phyloP scores from a whole-genome alignment of 2,797 vertebrate species.

The Diceros bicornis region DNA sequence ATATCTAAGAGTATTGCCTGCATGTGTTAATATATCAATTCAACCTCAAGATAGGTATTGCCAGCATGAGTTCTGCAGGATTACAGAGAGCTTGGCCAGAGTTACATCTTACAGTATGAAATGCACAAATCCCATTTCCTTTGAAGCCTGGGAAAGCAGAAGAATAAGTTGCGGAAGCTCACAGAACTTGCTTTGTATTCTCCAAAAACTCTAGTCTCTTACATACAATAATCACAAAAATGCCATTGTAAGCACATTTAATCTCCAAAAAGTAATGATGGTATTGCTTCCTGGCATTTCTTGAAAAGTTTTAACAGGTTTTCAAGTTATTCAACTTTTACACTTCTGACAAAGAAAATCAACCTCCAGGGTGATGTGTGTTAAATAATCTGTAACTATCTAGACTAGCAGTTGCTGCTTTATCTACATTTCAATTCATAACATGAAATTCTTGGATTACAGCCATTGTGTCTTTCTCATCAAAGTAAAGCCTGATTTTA shows the following conservation, averaged over 20 bases:
- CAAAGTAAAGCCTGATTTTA: neutral
- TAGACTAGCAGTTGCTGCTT: slow-evolving; percentile 72
- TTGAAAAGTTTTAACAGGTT: slow-evolving; percentile 80
- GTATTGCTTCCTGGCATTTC: slow-evolving; percentile 73
- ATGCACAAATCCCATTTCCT: neutral
- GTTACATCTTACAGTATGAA: neutral
- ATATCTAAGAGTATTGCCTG: neutral
- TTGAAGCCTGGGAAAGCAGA: neutral
- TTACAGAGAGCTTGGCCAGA: neutral
- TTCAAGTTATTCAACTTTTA: slow-evolving; percentile 80
- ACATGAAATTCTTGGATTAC: slow-evolving; percentile 49
- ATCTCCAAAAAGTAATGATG: slow-evolving; percentile 72
- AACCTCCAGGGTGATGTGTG: slow-evolving; percentile 79
- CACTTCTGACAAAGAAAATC: slow-evolving; percentile 83
- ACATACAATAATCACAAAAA: slow-evolving; percentile 75
- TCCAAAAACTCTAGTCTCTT: slow-evolving; percentile 49
- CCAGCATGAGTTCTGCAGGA: neutral
- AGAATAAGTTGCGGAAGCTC: slow-evolving; percentile 64
- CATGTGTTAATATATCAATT: neutral
- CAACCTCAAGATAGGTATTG: neutral
- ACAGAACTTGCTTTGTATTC: neutral
- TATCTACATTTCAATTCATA: slow-evolving; percentile 69
- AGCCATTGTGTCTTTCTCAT: slow-evolving; percentile 38
- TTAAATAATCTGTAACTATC: slow-evolving; percentile 79
- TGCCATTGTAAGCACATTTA: slow-evolving; percentile 75